Base-by-base conservation (phyloP, 2,888 invertebrate species). In the Xanthostigma xanthostigma region DNA sequence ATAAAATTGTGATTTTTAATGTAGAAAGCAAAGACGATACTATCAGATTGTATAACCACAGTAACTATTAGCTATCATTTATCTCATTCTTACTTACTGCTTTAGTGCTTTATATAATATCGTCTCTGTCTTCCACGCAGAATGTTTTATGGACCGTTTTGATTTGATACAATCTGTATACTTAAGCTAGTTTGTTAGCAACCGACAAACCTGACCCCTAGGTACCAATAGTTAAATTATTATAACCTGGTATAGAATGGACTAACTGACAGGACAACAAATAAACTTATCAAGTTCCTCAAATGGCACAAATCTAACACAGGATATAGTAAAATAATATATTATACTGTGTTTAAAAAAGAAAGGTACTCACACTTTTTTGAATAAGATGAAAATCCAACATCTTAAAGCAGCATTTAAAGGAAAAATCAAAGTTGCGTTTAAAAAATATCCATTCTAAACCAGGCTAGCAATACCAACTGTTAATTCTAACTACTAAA, bases 351-450 rank as follows among this genome's bases (percentile, higher is more conserved):
- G 27, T 27, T 27, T 27, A 27, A 27, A 17, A 46, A 48, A 50
- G 48, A 37, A 44, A 51, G 49, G 54, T 65, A 65, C 64, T 64
- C 61, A 65, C 64, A 64, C 60, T 62, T 64, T 58, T 61, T 63
- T 61, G 63, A 63, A 27, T 27, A 27, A 51, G 59, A 60, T 45
- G 59, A 56, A 52, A 57, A 62, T 60, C 64, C 62, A 50, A 58
- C 61, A 59, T 53, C 46, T 46, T 33, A 14, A 38, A 39, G 46
- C 46, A 46, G 46, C 46, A 34, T 41, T 37, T 41, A 46, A 41
- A n/a, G 36, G 41, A 40, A 46, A 34, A 46, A 39, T 27, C 27
- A 46, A 13, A 46, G 44, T 14, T 17, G n/a, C 9, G 14, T n/a
- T 38, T 46, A 27, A 46, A 35, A 41, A 46, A 39, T n/a, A 35